Evolutionary conservation across 2,797 vertebrate species (phyloP).

Genomic region (Gymnodraco acuticeps): DNA sequence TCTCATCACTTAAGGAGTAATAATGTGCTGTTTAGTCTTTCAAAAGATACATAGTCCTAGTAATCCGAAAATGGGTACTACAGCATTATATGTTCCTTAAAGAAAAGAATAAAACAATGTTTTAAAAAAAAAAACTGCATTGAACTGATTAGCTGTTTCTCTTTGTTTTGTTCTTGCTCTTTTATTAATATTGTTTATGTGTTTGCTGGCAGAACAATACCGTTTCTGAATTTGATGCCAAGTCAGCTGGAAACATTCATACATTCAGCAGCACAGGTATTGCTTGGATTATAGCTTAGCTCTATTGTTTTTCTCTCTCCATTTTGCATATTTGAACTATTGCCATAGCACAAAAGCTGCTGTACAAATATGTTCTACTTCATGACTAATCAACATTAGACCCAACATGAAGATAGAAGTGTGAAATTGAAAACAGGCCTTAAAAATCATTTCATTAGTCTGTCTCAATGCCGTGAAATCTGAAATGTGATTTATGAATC

Average conservation of each 20-base stretch:
- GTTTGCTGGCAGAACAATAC: constrained; percentile 52
- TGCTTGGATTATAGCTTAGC: constrained; percentile 57
- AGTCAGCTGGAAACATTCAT: constrained; percentile 64
- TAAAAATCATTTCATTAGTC: constrained; percentile 54
- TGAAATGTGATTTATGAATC: constrained; percentile 53
- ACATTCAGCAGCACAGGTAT: constrained; percentile 58
- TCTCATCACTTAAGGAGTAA: not conserved
- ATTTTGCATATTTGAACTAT: constrained; percentile 45
- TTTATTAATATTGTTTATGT: constrained; percentile 66
- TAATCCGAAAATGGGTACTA: not conserved
- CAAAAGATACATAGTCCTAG: not conserved
- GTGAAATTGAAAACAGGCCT: constrained; percentile 51
- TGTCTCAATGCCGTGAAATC: constrained; percentile 55
- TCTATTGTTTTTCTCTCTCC: constrained; percentile 51
- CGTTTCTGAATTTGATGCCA: constrained; percentile 47
- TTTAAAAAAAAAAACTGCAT: not conserved
- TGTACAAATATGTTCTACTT: constrained; percentile 11
- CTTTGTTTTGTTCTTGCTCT: constrained; percentile 32
- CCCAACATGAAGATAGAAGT: constrained; percentile 30
- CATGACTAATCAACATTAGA: constrained; percentile 39
- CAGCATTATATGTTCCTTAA: constrained; percentile 8
- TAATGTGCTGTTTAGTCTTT: not conserved
- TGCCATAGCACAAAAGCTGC: not conserved
- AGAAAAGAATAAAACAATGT: not conserved
- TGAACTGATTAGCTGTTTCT: constrained; percentile 26